phyloP scores from a whole-genome alignment of 2,888 invertebrate species.

The Serrognathus titanus region DNA sequence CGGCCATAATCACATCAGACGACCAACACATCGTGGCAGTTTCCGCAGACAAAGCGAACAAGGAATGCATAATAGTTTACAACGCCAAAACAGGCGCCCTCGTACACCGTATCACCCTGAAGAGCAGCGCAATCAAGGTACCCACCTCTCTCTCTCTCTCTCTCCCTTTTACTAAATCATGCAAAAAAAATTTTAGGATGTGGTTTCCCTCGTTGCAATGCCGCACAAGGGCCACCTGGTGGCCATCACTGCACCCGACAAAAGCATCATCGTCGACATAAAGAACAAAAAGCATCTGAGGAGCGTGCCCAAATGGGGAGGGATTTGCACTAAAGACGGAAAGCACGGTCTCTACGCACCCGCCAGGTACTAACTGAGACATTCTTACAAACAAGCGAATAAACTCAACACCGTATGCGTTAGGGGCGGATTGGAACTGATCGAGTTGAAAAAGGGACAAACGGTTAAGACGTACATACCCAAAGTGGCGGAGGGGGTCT shows the following conservation, averaged over 20 bases:
- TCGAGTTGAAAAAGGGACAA: conserved; percentile 86
- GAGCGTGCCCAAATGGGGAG: conserved; percentile 89
- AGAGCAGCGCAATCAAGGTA: conserved; percentile 57
- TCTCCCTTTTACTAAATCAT: background rate
- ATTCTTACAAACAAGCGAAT: background rate
- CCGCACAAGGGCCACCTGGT: conserved; percentile 83
- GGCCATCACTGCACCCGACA: conserved; percentile 85
- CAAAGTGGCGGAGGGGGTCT: conserved; percentile 94
- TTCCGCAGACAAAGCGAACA: conserved; percentile 77
- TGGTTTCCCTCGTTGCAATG: conserved; percentile 71
- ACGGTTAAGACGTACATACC: conserved; percentile 88
- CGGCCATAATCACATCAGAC: conserved; percentile 79
- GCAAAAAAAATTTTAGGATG: conserved; percentile 57
- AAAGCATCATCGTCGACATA: conserved; percentile 86
- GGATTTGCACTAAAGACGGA: conserved; percentile 80
- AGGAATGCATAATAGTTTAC: conserved; percentile 80
- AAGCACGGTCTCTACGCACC: conserved; percentile 93
- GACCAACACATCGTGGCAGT: conserved; percentile 72
- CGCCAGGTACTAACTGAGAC: conserved; percentile 52
- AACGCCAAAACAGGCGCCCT: conserved; percentile 74
- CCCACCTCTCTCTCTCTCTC: no score
- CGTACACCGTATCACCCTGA: conserved; percentile 51
- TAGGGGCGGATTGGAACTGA: conserved; percentile 88
- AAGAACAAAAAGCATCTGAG: conserved; percentile 84
- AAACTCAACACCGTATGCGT: conserved; percentile 25